Percentiles rank a stretch among this genome's conserved stretches.
Evolutionary conservation across 2,797 vertebrate species (phyloP).

Genomic region (Ctenochaetus hawaiiensis): DNA sequence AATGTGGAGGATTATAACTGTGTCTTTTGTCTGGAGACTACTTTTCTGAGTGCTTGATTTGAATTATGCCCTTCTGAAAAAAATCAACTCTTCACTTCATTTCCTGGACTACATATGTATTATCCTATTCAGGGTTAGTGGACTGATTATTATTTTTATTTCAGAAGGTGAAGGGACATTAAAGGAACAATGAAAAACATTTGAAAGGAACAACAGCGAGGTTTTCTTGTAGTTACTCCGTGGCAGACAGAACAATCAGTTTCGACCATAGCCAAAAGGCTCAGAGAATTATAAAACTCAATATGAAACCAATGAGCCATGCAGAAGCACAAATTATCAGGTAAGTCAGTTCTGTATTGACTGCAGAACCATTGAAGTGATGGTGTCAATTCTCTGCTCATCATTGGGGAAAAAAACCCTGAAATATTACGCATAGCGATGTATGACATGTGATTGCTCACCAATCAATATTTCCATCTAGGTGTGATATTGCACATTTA

Average conservation of each 20-base stretch:
- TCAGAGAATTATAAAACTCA: constrained; percentile 64
- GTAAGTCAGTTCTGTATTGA: constrained; percentile 59
- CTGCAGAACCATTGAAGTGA: constrained; percentile 59
- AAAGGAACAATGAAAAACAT: constrained; percentile 1
- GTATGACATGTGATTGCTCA: constrained; percentile 38
- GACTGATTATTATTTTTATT: constrained; percentile 15
- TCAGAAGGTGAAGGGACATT: constrained; percentile 2
- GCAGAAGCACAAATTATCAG: constrained; percentile 52
- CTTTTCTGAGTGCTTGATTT: constrained; percentile 21
- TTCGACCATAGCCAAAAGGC: constrained; percentile 32
- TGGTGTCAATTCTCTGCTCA: constrained; percentile 54
- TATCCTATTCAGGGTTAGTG: constrained; percentile 4
- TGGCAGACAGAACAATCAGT: constrained; percentile 49
- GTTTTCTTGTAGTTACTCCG: constrained; percentile 24
- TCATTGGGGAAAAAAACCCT: constrained; percentile 53
- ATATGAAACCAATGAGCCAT: constrained; percentile 67
- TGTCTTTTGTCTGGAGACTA: constrained; percentile 28
- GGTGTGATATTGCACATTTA: constrained; percentile 23
- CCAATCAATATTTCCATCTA: constrained; percentile 50
- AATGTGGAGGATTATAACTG: constrained; percentile 39
- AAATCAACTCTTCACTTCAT: background rate
- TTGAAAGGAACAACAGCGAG: constrained; percentile 15
- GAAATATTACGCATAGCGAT: constrained; percentile 22
- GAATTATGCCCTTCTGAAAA: background rate
- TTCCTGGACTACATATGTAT: background rate